A percentile compares a stretch with the other conserved stretches of the same genome.
Conservation (phyloP, 2,888 invertebrate genomes). For the Linyphia triangularis region DNA sequence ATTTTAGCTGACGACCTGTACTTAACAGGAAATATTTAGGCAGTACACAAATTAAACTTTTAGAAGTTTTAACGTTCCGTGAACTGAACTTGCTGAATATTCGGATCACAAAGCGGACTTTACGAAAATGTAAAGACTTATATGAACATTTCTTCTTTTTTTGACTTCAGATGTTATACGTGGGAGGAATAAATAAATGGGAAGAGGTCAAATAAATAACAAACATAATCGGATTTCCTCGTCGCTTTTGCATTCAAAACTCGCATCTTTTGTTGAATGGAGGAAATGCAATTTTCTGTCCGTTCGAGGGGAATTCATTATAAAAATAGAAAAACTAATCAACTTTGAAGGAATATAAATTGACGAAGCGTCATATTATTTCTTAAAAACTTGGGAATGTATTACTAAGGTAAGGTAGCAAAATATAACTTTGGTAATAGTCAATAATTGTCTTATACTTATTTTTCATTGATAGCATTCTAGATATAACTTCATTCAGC, state of each 20-base stretch:
- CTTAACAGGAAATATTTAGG: not conserved
- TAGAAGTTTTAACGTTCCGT: not conserved
- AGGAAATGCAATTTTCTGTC: slow-evolving; percentile 24
- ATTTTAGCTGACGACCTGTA: too few species aligned
- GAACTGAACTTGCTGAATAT: not conserved
- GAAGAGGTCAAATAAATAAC: slow-evolving; percentile 39
- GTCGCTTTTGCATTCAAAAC: slow-evolving; percentile 24
- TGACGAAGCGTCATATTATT: not conserved
- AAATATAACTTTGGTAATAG: too few species aligned
- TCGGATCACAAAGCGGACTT: slow-evolving; percentile 30
- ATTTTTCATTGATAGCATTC: too few species aligned
- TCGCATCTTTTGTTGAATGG: too few species aligned
- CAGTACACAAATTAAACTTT: not conserved
- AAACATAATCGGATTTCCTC: slow-evolving; percentile 34
- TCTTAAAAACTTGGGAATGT: too few species aligned
- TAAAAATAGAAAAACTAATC: slow-evolving; percentile 22
- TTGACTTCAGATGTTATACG: not conserved
- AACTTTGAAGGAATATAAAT: slow-evolving; percentile 4
- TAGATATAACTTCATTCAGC: too few species aligned
- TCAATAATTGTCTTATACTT: too few species aligned
- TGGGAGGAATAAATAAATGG: not conserved
- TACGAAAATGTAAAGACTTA: slow-evolving; percentile 15
- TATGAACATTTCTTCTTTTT: not conserved
- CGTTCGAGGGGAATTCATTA: slow-evolving; percentile 12
- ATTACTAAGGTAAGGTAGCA: too few species aligned